Conservation (phyloP, 2,113 vertebrate species). For the Sapayoa aenigma region DNA sequence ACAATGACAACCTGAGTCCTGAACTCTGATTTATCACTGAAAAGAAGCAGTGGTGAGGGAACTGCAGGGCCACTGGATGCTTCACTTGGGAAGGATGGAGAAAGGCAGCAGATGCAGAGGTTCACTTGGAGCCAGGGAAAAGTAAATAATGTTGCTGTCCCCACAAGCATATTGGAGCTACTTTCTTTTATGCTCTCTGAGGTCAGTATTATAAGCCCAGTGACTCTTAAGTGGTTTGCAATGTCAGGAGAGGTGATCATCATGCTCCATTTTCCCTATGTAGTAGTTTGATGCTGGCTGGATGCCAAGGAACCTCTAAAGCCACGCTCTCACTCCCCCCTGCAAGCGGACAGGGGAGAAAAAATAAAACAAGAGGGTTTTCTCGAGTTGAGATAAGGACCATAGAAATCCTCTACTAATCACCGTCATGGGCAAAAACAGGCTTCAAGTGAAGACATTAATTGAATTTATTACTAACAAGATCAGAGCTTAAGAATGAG, state of each 20-base stretch:
- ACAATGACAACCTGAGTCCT: neutral
- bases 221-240: neutral
- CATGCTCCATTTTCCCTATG: neutral
- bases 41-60: neutral
- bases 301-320: no score
- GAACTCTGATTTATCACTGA: neutral
- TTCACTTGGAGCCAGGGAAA: neutral
- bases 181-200: neutral
- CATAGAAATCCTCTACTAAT: no score
- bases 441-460: no score
- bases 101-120: neutral
- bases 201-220: neutral
- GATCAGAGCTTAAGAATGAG: no score
- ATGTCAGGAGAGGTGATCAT: neutral
- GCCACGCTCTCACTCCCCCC: no score
- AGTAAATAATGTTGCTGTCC: fast-evolving
- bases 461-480: no score
- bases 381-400: no score
- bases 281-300: no score
- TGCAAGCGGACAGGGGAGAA: no score
- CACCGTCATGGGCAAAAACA: no score
- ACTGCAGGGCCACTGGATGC: neutral
- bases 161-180: neutral
- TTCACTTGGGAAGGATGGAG: neutral
- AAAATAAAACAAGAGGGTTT: no score